These are phyloP conservation scores for Pheosia tremula DNA, from an alignment of 2,888 invertebrate species.

Conservation along the genomic window DNA sequence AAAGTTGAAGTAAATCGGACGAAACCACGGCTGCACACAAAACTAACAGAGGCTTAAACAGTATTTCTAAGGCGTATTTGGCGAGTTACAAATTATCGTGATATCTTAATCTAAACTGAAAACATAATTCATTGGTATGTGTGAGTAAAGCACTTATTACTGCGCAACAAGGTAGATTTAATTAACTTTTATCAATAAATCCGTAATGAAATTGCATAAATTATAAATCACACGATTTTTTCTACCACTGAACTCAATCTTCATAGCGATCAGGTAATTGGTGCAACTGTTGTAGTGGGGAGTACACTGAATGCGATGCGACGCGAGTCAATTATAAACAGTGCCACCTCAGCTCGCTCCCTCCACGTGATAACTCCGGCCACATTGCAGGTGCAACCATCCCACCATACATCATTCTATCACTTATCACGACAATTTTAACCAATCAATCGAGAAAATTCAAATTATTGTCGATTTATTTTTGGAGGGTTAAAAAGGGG, in stretches of 20 bases:
- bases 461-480: background rate
- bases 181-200: background rate
- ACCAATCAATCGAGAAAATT: background rate
- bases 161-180: background rate
- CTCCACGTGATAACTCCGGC: background rate
- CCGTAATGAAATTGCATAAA: background rate
- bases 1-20: no score
- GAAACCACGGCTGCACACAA: background rate
- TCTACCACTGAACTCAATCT: background rate
- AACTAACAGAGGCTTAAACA: background rate
- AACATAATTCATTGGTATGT: background rate
- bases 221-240: background rate
- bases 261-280: background rate
- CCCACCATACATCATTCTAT: background rate
- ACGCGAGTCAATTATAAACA: background rate
- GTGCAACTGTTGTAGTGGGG: background rate
- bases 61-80: background rate
- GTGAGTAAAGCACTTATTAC: background rate
- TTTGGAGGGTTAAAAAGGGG: no score
- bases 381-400: background rate
- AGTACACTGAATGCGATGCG: background rate
- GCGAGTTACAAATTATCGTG: background rate
- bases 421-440: background rate
- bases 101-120: background rate
- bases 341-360: background rate